Conservation (phyloP, 2,113 vertebrate species). For the Psilopsiagon aymara region DNA sequence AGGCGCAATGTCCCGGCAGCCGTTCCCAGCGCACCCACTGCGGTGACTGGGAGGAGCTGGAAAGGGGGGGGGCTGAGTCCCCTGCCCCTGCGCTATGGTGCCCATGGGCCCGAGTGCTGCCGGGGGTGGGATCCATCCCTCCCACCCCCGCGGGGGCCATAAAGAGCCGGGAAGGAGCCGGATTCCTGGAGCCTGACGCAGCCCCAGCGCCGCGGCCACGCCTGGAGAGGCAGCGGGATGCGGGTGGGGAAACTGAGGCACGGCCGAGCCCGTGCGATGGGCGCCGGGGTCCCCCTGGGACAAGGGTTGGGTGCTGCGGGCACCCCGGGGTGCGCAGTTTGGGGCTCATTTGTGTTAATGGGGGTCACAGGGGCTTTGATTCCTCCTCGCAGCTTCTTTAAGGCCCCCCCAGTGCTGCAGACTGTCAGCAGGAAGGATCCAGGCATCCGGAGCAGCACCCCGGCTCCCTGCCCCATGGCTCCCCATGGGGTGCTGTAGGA, state of each 20-base stretch:
- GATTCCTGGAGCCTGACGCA: background rate
- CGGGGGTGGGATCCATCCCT: background rate
- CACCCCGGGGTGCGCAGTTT: background rate
- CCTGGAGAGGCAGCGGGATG: fast-evolving
- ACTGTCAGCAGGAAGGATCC: background rate
- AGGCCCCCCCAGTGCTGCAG: background rate
- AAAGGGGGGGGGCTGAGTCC: background rate
- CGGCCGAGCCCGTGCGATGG: background rate
- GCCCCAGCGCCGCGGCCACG: background rate
- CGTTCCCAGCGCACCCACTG: background rate
- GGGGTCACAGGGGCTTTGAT: background rate
- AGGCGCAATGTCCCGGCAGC: background rate
- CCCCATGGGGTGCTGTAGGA: background rate
- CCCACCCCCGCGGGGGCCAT: background rate
- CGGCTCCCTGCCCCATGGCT: background rate
- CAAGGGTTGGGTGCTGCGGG: too few species aligned
- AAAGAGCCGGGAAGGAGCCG: background rate
- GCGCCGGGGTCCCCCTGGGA: background rate
- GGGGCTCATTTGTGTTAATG: background rate
- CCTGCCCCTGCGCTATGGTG: background rate
- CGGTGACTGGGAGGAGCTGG: slow-evolving; percentile 27
- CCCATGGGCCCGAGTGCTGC: background rate
- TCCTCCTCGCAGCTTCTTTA: background rate
- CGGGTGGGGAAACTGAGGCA: background rate
- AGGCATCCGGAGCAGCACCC: fast-evolving